A percentile compares a stretch with the other conserved stretches of the same genome.
Conservation (phyloP, 2,113 vertebrate genomes). For the Typhlomys cinereus region DNA sequence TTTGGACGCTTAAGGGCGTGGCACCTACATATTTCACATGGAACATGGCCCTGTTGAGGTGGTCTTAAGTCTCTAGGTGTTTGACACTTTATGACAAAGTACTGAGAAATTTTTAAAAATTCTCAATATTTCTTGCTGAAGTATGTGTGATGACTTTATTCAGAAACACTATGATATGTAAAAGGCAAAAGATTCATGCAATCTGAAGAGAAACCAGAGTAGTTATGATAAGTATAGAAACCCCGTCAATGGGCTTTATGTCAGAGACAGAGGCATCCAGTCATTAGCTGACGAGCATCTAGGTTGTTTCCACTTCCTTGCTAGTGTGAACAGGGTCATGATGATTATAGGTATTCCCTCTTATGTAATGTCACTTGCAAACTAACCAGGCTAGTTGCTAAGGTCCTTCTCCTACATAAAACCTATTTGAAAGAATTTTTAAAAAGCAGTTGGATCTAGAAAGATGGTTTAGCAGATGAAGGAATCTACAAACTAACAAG, state of each 20-base stretch:
- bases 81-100: not conserved
- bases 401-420: not conserved
- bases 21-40: not conserved
- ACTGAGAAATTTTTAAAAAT: not conserved
- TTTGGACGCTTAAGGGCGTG: not conserved
- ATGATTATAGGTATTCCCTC: not conserved
- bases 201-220: too few species aligned
- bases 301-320: too few species aligned
- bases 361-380: not conserved
- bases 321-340: too few species aligned
- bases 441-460: too few species aligned
- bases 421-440: not conserved
- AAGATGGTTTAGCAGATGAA: too few species aligned
- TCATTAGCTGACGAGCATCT: too few species aligned
- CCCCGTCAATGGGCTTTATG: not conserved
- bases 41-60: not conserved
- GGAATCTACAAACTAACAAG: too few species aligned
- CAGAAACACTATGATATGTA: not conserved
- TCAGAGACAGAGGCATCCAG: too few species aligned
- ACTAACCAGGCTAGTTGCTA: not conserved
- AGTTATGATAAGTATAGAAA: not conserved
- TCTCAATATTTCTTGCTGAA: not conserved
- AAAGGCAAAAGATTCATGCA: too few species aligned
- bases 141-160: not conserved
- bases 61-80: not conserved